A percentile compares a stretch with the other conserved stretches of the same genome.
Conservation (phyloP, 2,888 invertebrate genomes). For the Dioctria rufipes region DNA sequence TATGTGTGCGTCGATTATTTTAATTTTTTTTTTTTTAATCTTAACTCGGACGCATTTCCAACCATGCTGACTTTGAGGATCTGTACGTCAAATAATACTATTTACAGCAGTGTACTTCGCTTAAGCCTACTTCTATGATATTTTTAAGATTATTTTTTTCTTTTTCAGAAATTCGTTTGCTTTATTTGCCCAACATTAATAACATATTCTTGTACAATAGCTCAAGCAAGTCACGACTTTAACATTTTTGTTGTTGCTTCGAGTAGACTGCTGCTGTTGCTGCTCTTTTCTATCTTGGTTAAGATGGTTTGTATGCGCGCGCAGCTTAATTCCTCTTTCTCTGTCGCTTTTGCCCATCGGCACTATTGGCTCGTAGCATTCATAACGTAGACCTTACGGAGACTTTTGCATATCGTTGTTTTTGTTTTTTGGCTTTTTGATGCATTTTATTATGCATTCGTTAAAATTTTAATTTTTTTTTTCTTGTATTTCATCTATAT, state of each 20-base stretch:
- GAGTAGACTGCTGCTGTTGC: conserved; percentile 1
- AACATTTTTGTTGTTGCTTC: conserved; percentile 51
- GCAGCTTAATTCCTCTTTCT: conserved; percentile 38
- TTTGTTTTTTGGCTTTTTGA: conserved; percentile 8
- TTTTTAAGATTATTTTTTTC: conserved; percentile 5
- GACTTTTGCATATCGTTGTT: not conserved
- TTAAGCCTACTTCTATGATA: not conserved
- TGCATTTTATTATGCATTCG: conserved; percentile 50
- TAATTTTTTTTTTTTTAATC: conserved; percentile 14
- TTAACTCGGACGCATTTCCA: conserved; percentile 9
- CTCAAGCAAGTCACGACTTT: conserved; percentile 59
- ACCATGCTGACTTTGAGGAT: not conserved
- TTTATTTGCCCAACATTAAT: conserved; percentile 58
- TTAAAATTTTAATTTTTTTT: conserved; percentile 10
- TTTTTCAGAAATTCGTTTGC: conserved; percentile 8
- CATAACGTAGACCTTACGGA: conserved; percentile 44
- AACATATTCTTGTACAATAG: conserved; percentile 59
- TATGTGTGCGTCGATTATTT: conserved; percentile 25
- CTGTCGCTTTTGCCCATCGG: conserved; percentile 43
- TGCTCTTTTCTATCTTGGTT: conserved; percentile 38
- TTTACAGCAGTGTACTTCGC: too few species aligned
- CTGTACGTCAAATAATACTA: not conserved
- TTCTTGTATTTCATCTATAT: conserved; percentile 18
- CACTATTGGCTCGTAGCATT: conserved; percentile 12
- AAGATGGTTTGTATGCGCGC: not conserved